Evolutionary conservation across 2,797 vertebrate genomes (phyloP).

Genomic region (Gephyroberyx darwinii): DNA sequence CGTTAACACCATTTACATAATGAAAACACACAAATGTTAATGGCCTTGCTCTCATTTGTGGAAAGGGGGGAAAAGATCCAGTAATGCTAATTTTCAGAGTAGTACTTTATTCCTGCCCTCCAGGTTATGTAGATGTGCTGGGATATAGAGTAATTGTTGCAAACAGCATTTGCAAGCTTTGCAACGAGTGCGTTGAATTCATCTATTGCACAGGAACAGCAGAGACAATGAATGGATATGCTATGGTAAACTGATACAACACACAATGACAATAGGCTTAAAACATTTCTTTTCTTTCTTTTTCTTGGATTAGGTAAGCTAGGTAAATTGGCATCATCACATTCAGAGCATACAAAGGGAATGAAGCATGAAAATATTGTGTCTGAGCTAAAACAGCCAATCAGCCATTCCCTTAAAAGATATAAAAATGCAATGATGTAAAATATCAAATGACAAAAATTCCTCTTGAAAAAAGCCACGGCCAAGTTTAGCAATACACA

Average conservation of each 20-base stretch:
- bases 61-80: slow-evolving; percentile 93
- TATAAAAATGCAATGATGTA: neutral
- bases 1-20: slow-evolving; percentile 99
- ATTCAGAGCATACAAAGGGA: neutral
- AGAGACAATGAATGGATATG: slow-evolving; percentile 6
- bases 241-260: neutral
- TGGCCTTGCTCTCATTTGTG: slow-evolving; percentile 97
- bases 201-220: slow-evolving; percentile 46
- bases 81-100: slow-evolving; percentile 94
- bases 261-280: neutral
- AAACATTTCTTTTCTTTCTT: neutral
- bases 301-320: neutral
- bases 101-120: slow-evolving; percentile 92
- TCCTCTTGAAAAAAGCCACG: neutral
- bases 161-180: slow-evolving; percentile 50
- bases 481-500: slow-evolving; percentile 15
- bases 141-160: slow-evolving; percentile 57
- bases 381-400: neutral
- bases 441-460: slow-evolving; percentile 10
- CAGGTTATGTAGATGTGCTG: slow-evolving; percentile 89
- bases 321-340: neutral
- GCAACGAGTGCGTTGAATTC: slow-evolving; percentile 24
- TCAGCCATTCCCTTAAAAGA: slow-evolving; percentile 5
- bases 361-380: neutral
- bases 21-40: slow-evolving; percentile 99